Conservation (phyloP, 1,140 invertebrate species). For the Rhopalosiphum padi region DNA sequence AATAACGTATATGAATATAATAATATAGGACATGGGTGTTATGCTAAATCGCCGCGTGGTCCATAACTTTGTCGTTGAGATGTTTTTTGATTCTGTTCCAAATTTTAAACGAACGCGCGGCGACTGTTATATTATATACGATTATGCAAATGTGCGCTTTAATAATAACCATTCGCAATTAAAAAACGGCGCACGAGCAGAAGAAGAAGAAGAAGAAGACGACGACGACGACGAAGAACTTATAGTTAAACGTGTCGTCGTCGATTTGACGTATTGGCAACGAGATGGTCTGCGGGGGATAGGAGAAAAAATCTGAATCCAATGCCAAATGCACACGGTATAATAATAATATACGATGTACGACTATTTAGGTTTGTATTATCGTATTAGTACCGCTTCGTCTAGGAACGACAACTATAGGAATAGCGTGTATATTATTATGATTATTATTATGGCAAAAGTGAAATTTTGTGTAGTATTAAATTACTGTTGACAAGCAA, state of each 20-base stretch:
- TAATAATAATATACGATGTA: background rate
- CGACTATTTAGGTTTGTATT: background rate
- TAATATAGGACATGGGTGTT: slow-evolving; percentile 5
- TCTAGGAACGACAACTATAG: background rate
- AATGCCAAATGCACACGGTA: slow-evolving; percentile 2
- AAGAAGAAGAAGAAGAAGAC: background rate
- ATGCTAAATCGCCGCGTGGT: background rate
- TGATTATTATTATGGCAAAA: slow-evolving; percentile 3
- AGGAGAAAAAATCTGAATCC: slow-evolving; percentile 16
- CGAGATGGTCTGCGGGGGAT: background rate
- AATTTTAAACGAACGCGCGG: background rate
- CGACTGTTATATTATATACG: background rate
- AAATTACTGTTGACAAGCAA: slow-evolving; percentile 37
- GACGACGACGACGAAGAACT: background rate
- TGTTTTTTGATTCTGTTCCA: background rate
- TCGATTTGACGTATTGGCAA: background rate
- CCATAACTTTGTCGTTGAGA: background rate
- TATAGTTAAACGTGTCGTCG: background rate
- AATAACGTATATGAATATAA: background rate
- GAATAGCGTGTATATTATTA: too few species aligned
- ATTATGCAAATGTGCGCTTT: background rate
- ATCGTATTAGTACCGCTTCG: slow-evolving; percentile 8
- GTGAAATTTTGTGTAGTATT: slow-evolving; percentile 40
- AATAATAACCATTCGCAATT: slow-evolving; percentile 19
- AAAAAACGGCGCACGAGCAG: background rate